A percentile compares a stretch with the other conserved stretches of the same genome.
phyloP scores from a whole-genome alignment of 2,797 vertebrate species.

The Chrosomus eos region DNA sequence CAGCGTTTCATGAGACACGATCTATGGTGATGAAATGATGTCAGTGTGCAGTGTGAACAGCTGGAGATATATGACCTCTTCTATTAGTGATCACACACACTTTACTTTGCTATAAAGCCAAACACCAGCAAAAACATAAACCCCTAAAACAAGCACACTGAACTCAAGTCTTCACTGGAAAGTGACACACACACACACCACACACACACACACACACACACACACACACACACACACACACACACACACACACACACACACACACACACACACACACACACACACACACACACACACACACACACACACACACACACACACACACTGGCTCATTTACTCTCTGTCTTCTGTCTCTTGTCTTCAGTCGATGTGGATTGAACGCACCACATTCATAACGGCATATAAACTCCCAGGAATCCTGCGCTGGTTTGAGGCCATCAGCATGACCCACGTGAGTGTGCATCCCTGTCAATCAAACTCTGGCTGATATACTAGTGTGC shows the following conservation, averaged over 20 bases:
- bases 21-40: too few species aligned
- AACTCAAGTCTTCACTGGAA: not conserved
- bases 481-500: not conserved
- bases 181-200: not conserved
- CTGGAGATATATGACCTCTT: not conserved
- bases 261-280: not conserved
- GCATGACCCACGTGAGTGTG: conserved; percentile 82
- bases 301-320: not conserved
- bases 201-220: not conserved
- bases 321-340: not conserved
- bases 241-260: not conserved
- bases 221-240: not conserved
- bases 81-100: not conserved
- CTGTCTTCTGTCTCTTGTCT: not conserved
- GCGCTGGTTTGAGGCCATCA: conserved; percentile 93
- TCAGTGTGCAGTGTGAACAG: not conserved
- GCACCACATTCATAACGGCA: conserved; percentile 90
- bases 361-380: conserved; percentile 99
- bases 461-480: not conserved
- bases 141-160: not conserved
- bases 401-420: conserved; percentile 97
- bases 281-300: conserved; percentile 14
- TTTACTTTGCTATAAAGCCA: not conserved
- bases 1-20: not conserved
- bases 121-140: not conserved